A percentile compares a stretch with the other conserved stretches of the same genome.
Evolutionary conservation across 2,113 vertebrate genomes (phyloP).

Genomic region (Picathartes gymnocephalus): DNA sequence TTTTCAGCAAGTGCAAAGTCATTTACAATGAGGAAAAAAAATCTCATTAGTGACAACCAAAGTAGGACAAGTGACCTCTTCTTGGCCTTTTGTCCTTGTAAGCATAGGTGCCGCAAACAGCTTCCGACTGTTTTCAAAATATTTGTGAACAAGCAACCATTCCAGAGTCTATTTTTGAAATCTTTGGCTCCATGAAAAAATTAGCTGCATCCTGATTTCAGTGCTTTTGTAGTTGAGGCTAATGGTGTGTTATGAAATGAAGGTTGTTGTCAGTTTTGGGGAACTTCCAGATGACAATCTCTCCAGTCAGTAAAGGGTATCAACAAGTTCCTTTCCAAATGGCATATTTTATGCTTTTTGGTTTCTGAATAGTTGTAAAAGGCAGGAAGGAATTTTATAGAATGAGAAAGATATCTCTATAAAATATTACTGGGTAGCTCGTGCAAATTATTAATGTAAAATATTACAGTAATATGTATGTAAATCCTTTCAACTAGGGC

Average conservation of each 20-base stretch:
- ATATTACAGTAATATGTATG: not conserved
- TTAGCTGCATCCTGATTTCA: not conserved
- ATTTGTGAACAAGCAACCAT: not conserved
- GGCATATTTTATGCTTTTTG: not conserved
- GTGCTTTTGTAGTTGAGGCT: not conserved
- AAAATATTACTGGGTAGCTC: constrained; percentile 2
- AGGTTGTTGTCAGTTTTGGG: not conserved
- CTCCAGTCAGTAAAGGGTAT: not conserved
- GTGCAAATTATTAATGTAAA: constrained; percentile 42
- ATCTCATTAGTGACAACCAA: not conserved
- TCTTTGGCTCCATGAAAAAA: not conserved
- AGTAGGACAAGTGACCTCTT: not conserved
- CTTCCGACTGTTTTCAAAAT: not conserved
- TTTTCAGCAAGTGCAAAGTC: not conserved
- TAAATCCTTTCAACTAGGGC: constrained; percentile 29
- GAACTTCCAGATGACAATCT: not conserved
- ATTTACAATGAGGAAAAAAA: not conserved
- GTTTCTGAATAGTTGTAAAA: not conserved
- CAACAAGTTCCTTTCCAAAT: not conserved
- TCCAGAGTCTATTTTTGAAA: not conserved
- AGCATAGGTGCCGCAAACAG: not conserved
- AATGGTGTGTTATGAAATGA: not conserved
- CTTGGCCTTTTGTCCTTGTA: not conserved
- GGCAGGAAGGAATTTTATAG: not conserved
- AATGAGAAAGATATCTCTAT: not conserved